phyloP scores from a whole-genome alignment of 2,888 invertebrate species.

The Stratiomys singularior region DNA sequence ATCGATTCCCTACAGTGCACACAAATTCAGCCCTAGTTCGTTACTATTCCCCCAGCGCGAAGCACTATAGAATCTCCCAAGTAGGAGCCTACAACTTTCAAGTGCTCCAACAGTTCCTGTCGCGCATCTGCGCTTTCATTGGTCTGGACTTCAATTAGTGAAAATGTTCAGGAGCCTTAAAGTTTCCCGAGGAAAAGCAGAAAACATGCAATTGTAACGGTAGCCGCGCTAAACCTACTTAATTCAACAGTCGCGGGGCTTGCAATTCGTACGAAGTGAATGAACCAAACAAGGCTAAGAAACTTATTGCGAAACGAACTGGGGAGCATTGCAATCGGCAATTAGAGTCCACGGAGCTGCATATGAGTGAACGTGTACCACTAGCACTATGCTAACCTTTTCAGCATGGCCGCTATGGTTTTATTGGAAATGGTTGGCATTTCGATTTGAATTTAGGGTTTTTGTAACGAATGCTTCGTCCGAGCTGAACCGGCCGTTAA shows the following conservation, averaged over 20 bases:
- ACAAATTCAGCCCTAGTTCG: too few species aligned
- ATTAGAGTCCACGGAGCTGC: too few species aligned
- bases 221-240: background rate
- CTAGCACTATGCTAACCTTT: too few species aligned
- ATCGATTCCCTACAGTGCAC: too few species aligned
- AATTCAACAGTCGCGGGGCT: background rate
- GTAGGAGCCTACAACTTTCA: too few species aligned
- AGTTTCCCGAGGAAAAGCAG: background rate
- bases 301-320: background rate
- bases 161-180: background rate
- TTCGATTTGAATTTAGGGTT: background rate
- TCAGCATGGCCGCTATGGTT: too few species aligned
- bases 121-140: background rate
- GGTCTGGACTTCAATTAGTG: background rate
- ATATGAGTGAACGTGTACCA: too few species aligned
- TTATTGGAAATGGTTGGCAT: too few species aligned
- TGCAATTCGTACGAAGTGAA: background rate
- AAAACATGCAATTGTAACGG: background rate
- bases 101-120: too few species aligned
- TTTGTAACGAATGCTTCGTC: background rate
- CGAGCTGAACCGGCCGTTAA: background rate
- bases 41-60: too few species aligned
- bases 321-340: background rate
- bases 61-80: too few species aligned
- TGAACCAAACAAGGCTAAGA: conserved; percentile 15